phyloP scores from a whole-genome alignment of 2,888 invertebrate genomes.

The Sisyra terminalis region DNA sequence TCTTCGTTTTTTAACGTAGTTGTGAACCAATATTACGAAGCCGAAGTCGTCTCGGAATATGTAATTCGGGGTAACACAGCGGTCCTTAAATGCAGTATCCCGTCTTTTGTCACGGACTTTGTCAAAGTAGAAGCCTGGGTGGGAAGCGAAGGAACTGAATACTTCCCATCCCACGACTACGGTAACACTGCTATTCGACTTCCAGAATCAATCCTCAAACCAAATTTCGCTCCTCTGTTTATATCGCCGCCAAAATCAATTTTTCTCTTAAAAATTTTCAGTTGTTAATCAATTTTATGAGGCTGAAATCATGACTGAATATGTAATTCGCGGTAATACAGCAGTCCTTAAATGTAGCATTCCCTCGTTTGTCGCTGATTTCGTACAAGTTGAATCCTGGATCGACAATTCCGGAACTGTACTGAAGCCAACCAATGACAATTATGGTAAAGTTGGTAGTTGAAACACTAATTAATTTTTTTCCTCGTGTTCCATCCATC shows the following conservation, averaged over 20 bases:
- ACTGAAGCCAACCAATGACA: slow-evolving; percentile 21
- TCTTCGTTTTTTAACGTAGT: slow-evolving; percentile 27
- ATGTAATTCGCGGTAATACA: slow-evolving; percentile 56
- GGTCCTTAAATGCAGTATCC: slow-evolving; percentile 55
- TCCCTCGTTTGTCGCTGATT: slow-evolving; percentile 58
- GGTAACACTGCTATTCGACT: slow-evolving; percentile 34
- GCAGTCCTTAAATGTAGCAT: slow-evolving; percentile 57
- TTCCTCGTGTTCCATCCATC: slow-evolving; percentile 15
- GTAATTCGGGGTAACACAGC: slow-evolving; percentile 55
- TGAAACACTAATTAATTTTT: slow-evolving; percentile 7
- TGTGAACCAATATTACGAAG: slow-evolving; percentile 53
- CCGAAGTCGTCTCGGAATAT: slow-evolving; percentile 55
- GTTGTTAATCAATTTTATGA: slow-evolving; percentile 57
- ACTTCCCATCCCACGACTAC: slow-evolving; percentile 51
- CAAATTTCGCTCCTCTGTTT: slow-evolving; percentile 14
- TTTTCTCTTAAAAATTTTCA: slow-evolving; percentile 50
- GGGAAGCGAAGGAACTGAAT: slow-evolving; percentile 47
- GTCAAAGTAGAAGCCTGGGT: slow-evolving; percentile 61
- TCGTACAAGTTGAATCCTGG: slow-evolving; percentile 53
- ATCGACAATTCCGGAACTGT: slow-evolving; percentile 44
- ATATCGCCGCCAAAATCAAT: slow-evolving; percentile 49
- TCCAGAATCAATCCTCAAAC: background rate
- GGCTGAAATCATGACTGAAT: slow-evolving; percentile 54
- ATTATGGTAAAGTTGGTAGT: slow-evolving; percentile 13
- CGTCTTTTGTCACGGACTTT: slow-evolving; percentile 58